Evolutionary conservation across 2,113 vertebrate species (phyloP).

Genomic region (Albula glossodonta): DNA sequence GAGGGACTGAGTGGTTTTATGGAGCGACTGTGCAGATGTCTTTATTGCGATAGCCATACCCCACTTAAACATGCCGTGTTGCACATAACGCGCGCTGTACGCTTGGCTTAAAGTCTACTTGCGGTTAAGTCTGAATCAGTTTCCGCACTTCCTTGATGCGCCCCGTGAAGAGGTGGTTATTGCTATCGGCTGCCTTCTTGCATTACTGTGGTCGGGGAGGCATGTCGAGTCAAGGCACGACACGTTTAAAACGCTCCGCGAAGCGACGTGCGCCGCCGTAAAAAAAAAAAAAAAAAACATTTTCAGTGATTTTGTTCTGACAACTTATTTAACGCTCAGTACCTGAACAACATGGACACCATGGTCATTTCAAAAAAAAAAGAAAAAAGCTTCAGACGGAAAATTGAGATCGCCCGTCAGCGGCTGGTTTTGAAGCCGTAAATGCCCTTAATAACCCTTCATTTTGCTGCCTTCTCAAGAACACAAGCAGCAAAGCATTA

Average conservation of each 20-base stretch:
- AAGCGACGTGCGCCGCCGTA: not conserved
- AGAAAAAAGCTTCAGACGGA: not conserved
- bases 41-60: no score
- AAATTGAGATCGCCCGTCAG: not conserved
- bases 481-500: no score
- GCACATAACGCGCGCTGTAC: not conserved
- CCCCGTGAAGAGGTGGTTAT: constrained; percentile 11
- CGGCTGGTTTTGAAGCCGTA: not conserved
- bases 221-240: not conserved
- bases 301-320: not conserved
- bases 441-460: no score
- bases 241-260: not conserved
- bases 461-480: no score
- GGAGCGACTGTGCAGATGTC: no score
- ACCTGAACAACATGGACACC: not conserved
- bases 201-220: not conserved
- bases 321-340: no score
- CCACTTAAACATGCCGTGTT: not conserved
- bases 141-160: not conserved
- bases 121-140: not conserved
- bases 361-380: not conserved
- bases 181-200: not conserved
- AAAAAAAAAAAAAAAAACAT: not conserved
- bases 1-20: no score
- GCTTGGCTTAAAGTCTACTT: not conserved